These are phyloP conservation scores for Hedya salicella DNA, from an alignment of 2,888 invertebrate genomes.

Conservation along the genomic window DNA sequence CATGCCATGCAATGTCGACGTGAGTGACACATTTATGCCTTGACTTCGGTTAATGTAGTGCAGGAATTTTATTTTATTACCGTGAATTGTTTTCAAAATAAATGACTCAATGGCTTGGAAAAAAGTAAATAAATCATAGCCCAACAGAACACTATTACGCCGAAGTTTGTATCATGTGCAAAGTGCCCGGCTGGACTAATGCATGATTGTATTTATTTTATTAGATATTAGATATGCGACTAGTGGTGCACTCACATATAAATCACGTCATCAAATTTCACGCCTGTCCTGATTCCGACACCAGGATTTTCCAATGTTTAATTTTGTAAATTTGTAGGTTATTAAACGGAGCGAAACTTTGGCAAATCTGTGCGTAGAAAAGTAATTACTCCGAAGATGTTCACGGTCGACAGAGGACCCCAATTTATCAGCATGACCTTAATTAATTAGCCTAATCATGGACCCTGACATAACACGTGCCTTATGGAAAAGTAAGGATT, in stretches of 20 bases:
- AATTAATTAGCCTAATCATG: slow-evolving; percentile 38
- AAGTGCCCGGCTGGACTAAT: background rate
- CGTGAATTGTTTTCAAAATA: slow-evolving; percentile 1
- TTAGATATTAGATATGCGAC: background rate
- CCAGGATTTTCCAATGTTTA: background rate
- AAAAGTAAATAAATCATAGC: background rate
- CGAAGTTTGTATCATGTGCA: background rate
- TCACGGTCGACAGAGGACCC: slow-evolving; percentile 21
- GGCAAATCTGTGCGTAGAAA: slow-evolving; percentile 8
- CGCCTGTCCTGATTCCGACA: background rate
- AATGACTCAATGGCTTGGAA: background rate
- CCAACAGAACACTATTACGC: background rate
- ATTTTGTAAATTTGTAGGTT: slow-evolving; percentile 11
- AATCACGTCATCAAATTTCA: background rate
- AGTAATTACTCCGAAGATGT: slow-evolving; percentile 29
- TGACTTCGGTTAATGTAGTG: slow-evolving; percentile 10
- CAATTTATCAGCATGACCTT: slow-evolving; percentile 28
- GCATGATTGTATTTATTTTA: background rate
- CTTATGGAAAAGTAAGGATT: slow-evolving; percentile 1
- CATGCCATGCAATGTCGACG: slow-evolving; percentile 3
- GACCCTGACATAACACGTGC: slow-evolving; percentile 18
- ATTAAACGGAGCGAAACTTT: slow-evolving; percentile 7
- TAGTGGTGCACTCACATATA: background rate
- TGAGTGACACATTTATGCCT: slow-evolving; percentile 24
- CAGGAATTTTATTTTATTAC: background rate